These are phyloP conservation scores for Tetheella fluctuosa DNA, from an alignment of 2,888 invertebrate species.

Conservation along the genomic window DNA sequence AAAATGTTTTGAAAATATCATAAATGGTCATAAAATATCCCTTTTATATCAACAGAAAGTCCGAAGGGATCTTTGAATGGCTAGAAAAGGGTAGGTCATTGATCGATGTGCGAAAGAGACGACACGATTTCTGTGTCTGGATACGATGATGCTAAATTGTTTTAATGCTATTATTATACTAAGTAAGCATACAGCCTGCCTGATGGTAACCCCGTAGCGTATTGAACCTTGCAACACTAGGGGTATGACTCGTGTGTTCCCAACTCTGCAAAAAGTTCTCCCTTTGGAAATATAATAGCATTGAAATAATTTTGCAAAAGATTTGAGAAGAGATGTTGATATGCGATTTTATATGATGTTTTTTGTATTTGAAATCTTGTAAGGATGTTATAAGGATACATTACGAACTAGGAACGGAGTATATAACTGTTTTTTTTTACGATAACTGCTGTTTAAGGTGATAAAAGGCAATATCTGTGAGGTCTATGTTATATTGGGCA, in stretches of 20 bases:
- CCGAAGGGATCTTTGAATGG: background rate
- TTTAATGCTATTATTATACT: background rate
- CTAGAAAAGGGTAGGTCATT: constrained; percentile 5
- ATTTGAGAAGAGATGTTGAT: constrained; percentile 21
- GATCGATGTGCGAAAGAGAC: constrained; percentile 1
- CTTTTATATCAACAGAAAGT: background rate
- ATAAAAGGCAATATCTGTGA: too few relatives aligned
- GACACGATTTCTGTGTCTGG: background rate
- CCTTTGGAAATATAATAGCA: background rate
- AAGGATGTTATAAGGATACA: constrained; percentile 29
- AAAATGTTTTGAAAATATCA: constrained; percentile 5
- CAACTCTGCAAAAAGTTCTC: too few relatives aligned
- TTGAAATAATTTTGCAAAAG: background rate
- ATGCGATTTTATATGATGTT: constrained; percentile 31
- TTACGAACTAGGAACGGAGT: constrained; percentile 4
- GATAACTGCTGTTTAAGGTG: background rate
- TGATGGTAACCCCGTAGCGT: too few relatives aligned
- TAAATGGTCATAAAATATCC: constrained; percentile 3
- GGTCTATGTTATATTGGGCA: too few relatives aligned
- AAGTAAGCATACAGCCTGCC: too few relatives aligned
- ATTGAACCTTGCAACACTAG: too few relatives aligned
- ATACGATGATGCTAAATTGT: background rate
- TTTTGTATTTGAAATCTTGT: constrained; percentile 39
- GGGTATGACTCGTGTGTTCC: too few relatives aligned
- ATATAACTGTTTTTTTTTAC: background rate